These are phyloP conservation scores for Agapornis canus DNA, from an alignment of 2,797 vertebrate species.

Conservation along the genomic window DNA sequence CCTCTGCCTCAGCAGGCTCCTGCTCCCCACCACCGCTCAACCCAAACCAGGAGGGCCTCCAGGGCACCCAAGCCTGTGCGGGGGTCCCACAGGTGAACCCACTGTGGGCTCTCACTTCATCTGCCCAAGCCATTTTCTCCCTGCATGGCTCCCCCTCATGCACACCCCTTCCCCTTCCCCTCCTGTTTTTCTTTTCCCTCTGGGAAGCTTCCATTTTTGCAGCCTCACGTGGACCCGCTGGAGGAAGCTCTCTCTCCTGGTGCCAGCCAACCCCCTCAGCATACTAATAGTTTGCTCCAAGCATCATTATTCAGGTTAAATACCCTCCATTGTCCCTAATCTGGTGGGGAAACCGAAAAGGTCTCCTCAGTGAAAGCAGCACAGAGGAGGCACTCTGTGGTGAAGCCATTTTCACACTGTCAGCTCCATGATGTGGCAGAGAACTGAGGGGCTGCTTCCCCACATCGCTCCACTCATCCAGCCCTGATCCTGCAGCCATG, in stretches of 20 bases:
- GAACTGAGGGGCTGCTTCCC: neutral
- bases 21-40: rapidly evolving
- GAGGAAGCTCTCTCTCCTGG: neutral
- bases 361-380: neutral
- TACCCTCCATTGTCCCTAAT: slow-evolving; percentile 27
- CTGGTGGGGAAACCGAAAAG: neutral
- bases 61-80: neutral
- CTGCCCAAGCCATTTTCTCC: neutral
- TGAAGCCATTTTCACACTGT: neutral
- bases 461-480: rapidly evolving
- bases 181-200: neutral
- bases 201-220: slow-evolving; percentile 7
- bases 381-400: rapidly evolving
- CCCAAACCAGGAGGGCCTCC: neutral
- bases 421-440: neutral
- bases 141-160: neutral
- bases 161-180: neutral
- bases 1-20: neutral
- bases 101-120: neutral
- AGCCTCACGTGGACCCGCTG: neutral
- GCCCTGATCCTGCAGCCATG: neutral
- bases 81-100: neutral
- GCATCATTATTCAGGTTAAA: slow-evolving; percentile 27
- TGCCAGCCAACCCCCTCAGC: neutral
- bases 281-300: slow-evolving; percentile 33